These are phyloP conservation scores for Protobothrops mucrosquamatus DNA, from an alignment of 2,113 vertebrate genomes.

Conservation along the genomic window DNA sequence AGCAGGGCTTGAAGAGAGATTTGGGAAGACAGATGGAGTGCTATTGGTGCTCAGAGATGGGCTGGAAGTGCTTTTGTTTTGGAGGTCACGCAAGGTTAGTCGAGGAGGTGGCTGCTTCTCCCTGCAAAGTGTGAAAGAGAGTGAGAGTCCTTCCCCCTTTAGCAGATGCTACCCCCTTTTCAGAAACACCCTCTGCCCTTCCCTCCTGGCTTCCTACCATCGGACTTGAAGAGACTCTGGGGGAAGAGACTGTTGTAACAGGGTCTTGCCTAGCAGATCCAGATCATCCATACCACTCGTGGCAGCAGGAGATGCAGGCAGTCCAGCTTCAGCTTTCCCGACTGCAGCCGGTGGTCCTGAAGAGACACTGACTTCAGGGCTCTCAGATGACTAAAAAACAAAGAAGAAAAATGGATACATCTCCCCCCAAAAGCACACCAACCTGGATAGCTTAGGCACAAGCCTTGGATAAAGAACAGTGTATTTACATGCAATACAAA, in stretches of 20 bases:
- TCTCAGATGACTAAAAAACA: slow-evolving; percentile 75
- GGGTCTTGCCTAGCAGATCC: slow-evolving; percentile 88
- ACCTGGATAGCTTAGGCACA: background rate
- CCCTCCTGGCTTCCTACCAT: slow-evolving; percentile 75
- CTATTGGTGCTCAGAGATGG: slow-evolving; percentile 37
- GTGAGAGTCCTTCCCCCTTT: background rate
- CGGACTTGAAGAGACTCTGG: slow-evolving; percentile 89
- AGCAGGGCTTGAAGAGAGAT: slow-evolving; percentile 60
- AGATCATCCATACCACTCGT: slow-evolving; percentile 86
- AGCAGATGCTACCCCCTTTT: background rate
- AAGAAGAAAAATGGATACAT: background rate
- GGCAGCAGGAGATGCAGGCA: slow-evolving; percentile 34
- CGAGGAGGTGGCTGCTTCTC: slow-evolving; percentile 84
- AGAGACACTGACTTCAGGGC: slow-evolving; percentile 57
- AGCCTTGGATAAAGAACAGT: background rate
- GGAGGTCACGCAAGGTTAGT: slow-evolving; percentile 88
- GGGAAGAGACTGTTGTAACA: slow-evolving; percentile 91
- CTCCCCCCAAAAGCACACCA: background rate
- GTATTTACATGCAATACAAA: background rate
- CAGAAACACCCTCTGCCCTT: rapidly evolving
- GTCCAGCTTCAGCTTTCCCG: slow-evolving; percentile 53
- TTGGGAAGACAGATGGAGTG: slow-evolving; percentile 35
- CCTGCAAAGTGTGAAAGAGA: slow-evolving; percentile 64
- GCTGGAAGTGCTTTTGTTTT: slow-evolving; percentile 74
- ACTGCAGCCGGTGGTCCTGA: slow-evolving; percentile 42